Evolutionary conservation across 2,888 invertebrate species (phyloP).

Genomic region (Tipula helvola): DNA sequence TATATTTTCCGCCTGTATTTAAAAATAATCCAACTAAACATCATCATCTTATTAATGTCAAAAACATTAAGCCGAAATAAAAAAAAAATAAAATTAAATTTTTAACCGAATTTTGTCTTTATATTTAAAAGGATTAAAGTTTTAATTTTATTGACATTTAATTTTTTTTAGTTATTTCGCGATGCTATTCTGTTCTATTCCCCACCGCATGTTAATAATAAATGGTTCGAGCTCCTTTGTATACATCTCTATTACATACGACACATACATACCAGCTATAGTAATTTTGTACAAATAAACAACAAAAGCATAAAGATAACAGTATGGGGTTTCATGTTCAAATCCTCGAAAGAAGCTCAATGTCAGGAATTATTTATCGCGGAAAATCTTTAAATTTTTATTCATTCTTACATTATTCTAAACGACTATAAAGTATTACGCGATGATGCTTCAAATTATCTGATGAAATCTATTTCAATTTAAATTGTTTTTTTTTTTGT

Average conservation of each 20-base stretch:
- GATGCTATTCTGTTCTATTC: not conserved
- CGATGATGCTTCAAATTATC: not conserved
- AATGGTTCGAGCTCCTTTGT: not conserved
- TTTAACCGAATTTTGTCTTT: not conserved
- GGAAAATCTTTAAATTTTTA: not conserved
- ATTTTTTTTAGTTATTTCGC: not conserved
- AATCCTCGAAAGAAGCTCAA: not conserved
- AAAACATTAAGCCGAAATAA: not conserved
- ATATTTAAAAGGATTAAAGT: not conserved
- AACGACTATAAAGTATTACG: not conserved
- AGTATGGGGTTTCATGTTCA: not conserved
- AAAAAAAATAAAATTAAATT: not conserved
- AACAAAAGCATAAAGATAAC: not conserved
- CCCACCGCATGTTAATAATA: not conserved
- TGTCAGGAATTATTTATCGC: not conserved
- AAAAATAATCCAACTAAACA: not conserved
- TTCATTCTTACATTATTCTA: not conserved
- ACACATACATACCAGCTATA: not conserved
- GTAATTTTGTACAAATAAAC: not conserved
- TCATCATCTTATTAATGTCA: constrained; percentile 4
- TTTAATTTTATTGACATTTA: not conserved
- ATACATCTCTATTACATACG: not conserved
- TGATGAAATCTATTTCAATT: not conserved
- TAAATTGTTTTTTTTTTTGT: not conserved
- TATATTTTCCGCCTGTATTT: not conserved